phyloP scores from a whole-genome alignment of 2,797 vertebrate genomes.

The Anniella stebbinsi region DNA sequence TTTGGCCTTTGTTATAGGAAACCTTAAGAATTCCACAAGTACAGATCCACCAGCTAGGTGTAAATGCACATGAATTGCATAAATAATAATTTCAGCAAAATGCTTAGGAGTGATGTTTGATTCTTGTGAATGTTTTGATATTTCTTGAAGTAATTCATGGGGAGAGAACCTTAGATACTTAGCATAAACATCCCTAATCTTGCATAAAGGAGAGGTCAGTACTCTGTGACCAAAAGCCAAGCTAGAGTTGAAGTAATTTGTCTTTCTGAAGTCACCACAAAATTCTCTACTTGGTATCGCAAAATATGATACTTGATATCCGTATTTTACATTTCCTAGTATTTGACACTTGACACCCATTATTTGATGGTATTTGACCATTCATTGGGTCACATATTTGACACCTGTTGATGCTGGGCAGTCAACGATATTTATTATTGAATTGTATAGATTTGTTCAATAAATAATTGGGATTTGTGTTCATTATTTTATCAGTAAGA shows the following conservation, averaged over 20 bases:
- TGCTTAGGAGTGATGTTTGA: neutral
- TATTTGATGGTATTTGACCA: neutral
- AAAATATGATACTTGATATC: neutral
- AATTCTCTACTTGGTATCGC: neutral
- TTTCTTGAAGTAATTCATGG: neutral
- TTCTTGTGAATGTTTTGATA: neutral
- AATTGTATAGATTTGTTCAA: neutral
- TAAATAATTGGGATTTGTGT: neutral
- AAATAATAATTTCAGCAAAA: neutral
- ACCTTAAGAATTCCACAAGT: neutral
- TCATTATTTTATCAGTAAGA: neutral
- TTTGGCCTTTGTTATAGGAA: slow-evolving; percentile 32
- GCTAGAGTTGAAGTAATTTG: neutral
- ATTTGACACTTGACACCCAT: neutral
- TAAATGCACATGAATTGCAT: neutral
- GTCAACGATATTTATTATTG: neutral
- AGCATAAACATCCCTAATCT: neutral
- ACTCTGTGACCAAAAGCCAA: neutral
- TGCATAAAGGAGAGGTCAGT: neutral
- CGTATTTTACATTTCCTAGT: neutral
- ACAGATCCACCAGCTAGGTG: neutral
- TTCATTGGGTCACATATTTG: neutral
- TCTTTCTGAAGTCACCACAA: neutral
- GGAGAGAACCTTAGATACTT: neutral
- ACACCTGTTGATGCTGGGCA: neutral